Conservation (phyloP, 1,140 invertebrate species). For the Sinonovacula constricta region DNA sequence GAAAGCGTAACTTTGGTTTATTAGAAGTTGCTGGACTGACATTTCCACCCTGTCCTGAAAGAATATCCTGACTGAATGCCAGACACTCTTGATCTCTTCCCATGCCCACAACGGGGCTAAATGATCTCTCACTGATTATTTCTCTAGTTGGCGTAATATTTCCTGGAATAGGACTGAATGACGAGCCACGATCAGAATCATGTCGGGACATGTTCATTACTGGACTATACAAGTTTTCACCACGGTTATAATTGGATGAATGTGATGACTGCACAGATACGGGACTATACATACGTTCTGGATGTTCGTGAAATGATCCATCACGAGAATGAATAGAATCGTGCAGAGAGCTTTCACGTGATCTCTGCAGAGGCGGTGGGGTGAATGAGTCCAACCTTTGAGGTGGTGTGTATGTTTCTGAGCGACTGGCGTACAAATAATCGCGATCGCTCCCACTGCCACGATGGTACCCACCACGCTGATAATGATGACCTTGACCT, state of each 20-base stretch:
- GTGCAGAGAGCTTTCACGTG: slow-evolving; percentile 50
- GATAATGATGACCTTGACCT: slow-evolving; percentile 15
- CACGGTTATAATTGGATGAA: slow-evolving; percentile 41
- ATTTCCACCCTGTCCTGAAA: slow-evolving; percentile 61
- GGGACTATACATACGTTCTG: slow-evolving; percentile 65
- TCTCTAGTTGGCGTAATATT: slow-evolving; percentile 28
- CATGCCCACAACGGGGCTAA: slow-evolving; percentile 48
- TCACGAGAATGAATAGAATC: slow-evolving; percentile 47
- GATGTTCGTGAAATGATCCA: slow-evolving; percentile 46
- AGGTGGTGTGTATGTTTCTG: slow-evolving; percentile 48
- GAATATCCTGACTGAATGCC: slow-evolving; percentile 75
- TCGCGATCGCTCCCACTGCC: slow-evolving; percentile 46
- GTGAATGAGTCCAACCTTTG: slow-evolving; percentile 40
- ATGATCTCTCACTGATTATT: slow-evolving; percentile 53
- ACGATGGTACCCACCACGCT: slow-evolving; percentile 36
- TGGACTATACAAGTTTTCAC: slow-evolving; percentile 45
- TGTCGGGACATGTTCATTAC: slow-evolving; percentile 44
- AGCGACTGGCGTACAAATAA: slow-evolving; percentile 44
- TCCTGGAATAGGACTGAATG: slow-evolving; percentile 33
- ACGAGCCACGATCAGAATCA: slow-evolving; percentile 11
- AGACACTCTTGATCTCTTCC: slow-evolving; percentile 67
- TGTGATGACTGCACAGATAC: slow-evolving; percentile 53
- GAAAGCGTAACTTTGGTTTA: slow-evolving; percentile 76
- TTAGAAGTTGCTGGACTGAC: slow-evolving; percentile 65
- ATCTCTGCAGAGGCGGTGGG: slow-evolving; percentile 52